Evolutionary conservation across 2,888 invertebrate species (phyloP), one percentile per base, ranked within the genome.

Genomic region (Perizoma flavofasciatum): DNA sequence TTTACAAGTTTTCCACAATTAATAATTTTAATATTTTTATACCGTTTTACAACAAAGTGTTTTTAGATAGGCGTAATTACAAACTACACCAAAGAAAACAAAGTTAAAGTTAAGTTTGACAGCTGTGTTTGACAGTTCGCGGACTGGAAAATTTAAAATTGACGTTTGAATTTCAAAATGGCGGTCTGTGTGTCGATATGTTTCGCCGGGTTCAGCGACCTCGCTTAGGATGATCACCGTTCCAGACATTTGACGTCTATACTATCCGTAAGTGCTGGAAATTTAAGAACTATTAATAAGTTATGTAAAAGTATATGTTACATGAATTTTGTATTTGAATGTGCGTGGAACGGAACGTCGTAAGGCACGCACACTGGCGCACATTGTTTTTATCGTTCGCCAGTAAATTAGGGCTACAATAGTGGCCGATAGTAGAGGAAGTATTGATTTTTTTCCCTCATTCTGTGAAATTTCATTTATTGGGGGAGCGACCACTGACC

Each of bases 21-120:
- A 85, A 89, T 91, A 91, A 92, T 92, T 92, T 92, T 91, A 90
- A 90, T 90, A 90, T 92, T 92, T 92, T 92, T 92, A 90, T 92
- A 92, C 88, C 86, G 86, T 90, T 92, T 91, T 92, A 92, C 89
- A 90, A 86, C 71, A 44, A 44, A 89, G 90, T 91, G 91, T 89
- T 90, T 88, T 85, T 88, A 91, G 81, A 82, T 91, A 90, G 88
- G 83, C 79, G 87, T 87, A 82, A 87, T 79, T 82, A 86, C 88
- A 85, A 81, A 75, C 73, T 74, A 52, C 66, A 70, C 60, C 63
- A 61, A 65, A 63, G 52, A 60, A 62, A 64, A 55, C 61, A 67
- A 62, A 65, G 49, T 55, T 50, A 47, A 59, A 67, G 60, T 55
- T 65, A 65, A 68, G 68, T 68, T 68, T 68, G 66, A 58, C 68